Evolutionary conservation across 2,888 invertebrate species (phyloP).

Genomic region (Melangyna quadrimaculata): DNA sequence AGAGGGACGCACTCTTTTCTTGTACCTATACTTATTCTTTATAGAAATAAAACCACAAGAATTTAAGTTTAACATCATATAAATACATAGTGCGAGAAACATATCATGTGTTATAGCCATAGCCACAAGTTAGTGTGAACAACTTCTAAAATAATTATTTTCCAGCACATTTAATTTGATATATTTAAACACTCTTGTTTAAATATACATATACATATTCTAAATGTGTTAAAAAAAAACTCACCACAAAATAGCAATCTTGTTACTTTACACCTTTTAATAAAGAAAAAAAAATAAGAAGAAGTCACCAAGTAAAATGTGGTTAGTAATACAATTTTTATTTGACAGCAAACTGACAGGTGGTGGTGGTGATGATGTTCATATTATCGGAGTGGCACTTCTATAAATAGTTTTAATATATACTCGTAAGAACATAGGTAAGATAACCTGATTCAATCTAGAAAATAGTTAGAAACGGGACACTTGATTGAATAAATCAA

Average conservation of each 20-base stretch:
- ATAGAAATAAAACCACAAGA: slow-evolving; percentile 13
- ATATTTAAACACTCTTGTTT: background rate
- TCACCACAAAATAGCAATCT: slow-evolving; percentile 26
- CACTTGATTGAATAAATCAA: background rate
- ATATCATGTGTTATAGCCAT: too few species aligned
- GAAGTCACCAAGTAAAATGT: slow-evolving; percentile 14
- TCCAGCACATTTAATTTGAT: slow-evolving; percentile 26
- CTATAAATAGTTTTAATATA: background rate
- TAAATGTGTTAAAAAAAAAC: background rate
- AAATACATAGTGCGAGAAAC: slow-evolving; percentile 16
- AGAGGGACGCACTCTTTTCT: slow-evolving; percentile 6
- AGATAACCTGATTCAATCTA: background rate
- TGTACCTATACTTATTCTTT: background rate
- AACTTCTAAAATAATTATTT: slow-evolving; percentile 22
- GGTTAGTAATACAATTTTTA: background rate
- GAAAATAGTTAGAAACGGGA: background rate
- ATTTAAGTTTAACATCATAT: background rate
- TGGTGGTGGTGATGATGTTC: background rate
- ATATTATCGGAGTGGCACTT: background rate
- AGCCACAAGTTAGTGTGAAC: slow-evolving; percentile 25
- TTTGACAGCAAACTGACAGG: slow-evolving; percentile 2
- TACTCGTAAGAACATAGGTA: too few species aligned
- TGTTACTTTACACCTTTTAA: slow-evolving; percentile 7
- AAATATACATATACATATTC: background rate
- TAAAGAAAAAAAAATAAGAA: background rate